These are phyloP conservation scores for Idaea aversata DNA, from an alignment of 2,888 invertebrate genomes.

Conservation along the genomic window DNA sequence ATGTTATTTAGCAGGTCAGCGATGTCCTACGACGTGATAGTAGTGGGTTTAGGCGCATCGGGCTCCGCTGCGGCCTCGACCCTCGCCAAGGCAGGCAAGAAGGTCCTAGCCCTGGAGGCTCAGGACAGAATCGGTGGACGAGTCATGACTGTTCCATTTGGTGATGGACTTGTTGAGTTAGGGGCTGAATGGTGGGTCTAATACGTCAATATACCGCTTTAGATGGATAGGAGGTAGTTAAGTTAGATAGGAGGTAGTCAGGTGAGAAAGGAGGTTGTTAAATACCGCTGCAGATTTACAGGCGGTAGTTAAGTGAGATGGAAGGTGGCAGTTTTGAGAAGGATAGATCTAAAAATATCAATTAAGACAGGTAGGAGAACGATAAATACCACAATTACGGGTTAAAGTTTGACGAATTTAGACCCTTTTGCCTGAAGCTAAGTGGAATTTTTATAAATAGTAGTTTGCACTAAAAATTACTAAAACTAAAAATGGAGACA, in stretches of 20 bases:
- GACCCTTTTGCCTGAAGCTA: neutral
- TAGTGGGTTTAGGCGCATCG: conserved; percentile 58
- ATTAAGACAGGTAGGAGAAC: neutral
- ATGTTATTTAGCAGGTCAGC: conserved; percentile 35
- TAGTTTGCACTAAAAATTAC: neutral
- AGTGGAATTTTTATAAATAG: neutral
- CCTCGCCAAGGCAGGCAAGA: conserved; percentile 48
- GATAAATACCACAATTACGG: neutral
- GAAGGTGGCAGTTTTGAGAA: neutral
- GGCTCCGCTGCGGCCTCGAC: conserved; percentile 54
- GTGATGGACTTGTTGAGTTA: conserved; percentile 58
- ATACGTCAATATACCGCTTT: neutral
- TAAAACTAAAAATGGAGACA: neutral
- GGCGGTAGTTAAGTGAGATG: neutral
- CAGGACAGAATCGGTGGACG: conserved; percentile 57
- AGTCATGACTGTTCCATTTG: conserved; percentile 57
- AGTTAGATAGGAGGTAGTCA: neutral
- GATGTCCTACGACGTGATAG: conserved; percentile 56
- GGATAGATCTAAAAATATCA: neutral
- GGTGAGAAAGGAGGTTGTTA: no score
- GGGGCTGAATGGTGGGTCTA: conserved; percentile 64
- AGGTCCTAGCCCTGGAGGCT: conserved; percentile 60
- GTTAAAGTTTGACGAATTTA: neutral
- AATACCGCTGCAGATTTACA: neutral
- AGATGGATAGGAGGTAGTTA: neutral